These are phyloP conservation scores for Craniophora ligustri DNA, from an alignment of 2,888 invertebrate genomes.

Conservation along the genomic window DNA sequence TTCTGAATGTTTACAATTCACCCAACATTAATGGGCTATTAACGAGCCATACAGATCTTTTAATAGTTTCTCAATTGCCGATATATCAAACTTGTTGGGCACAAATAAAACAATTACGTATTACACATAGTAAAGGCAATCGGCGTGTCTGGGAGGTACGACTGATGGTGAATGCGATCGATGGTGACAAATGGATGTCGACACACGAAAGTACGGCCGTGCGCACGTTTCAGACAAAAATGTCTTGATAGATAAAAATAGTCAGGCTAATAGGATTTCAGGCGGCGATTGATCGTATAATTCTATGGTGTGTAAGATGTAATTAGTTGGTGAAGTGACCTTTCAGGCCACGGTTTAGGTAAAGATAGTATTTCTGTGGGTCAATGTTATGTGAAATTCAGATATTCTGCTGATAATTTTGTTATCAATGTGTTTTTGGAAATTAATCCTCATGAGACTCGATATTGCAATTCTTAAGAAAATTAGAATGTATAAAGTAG, in stretches of 20 bases:
- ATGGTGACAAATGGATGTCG: constrained; percentile 84
- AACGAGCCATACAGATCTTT: constrained; percentile 36
- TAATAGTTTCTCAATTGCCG: constrained; percentile 49
- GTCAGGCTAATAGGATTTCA: constrained; percentile 40
- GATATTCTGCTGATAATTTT: too few relatives aligned
- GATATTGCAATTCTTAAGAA: too few relatives aligned
- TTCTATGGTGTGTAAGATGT: constrained; percentile 3
- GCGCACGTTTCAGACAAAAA: constrained; percentile 51
- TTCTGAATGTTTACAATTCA: constrained; percentile 49
- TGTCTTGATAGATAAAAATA: constrained; percentile 46
- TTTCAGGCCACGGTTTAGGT: too few relatives aligned
- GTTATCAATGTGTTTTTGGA: too few relatives aligned
- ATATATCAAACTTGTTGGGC: constrained; percentile 57
- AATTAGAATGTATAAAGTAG: too few relatives aligned
- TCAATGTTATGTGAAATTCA: too few relatives aligned
- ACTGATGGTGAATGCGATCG: constrained; percentile 73
- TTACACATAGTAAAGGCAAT: constrained; percentile 53
- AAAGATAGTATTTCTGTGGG: too few relatives aligned
- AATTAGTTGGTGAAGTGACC: constrained; percentile 18
- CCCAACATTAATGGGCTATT: constrained; percentile 49
- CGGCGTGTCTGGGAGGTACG: constrained; percentile 59
- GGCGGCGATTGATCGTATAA: constrained; percentile 33
- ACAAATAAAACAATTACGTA: constrained; percentile 62
- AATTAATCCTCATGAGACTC: too few relatives aligned
- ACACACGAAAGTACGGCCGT: constrained; percentile 60